Evolutionary conservation across 2,797 vertebrate species (phyloP).

Genomic region (Chaetophractus vellerosus): DNA sequence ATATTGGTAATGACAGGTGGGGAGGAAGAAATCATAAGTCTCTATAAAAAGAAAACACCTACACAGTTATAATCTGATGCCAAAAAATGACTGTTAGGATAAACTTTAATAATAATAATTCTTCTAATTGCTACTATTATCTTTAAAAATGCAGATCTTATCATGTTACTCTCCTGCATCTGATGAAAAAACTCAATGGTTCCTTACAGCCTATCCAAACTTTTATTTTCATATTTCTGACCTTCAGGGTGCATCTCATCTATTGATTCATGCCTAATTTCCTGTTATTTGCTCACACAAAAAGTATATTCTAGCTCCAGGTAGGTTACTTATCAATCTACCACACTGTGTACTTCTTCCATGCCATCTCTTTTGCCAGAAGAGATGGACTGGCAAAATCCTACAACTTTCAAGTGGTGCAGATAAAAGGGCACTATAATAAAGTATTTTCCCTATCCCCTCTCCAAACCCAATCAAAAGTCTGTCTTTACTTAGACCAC

Average conservation of each 20-base stretch:
- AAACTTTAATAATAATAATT: conserved; percentile 29
- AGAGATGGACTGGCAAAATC: background rate
- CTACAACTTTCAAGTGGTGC: background rate
- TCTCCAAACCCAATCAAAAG: conserved; percentile 4
- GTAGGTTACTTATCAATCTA: background rate
- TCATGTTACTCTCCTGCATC: background rate
- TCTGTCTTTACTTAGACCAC: conserved; percentile 4
- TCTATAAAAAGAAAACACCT: background rate
- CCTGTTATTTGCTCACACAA: background rate
- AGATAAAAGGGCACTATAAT: background rate
- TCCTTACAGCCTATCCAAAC: background rate
- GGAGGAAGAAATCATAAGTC: conserved; percentile 48
- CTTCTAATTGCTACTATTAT: background rate
- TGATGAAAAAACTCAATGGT: conserved; percentile 1
- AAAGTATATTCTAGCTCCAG: background rate
- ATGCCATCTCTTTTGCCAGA: background rate
- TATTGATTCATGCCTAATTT: background rate
- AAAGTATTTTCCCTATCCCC: background rate
- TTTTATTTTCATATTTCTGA: conserved; percentile 29
- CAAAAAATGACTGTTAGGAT: conserved; percentile 41
- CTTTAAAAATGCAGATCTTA: conserved; percentile 45
- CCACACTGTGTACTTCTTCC: background rate
- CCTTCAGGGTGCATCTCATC: background rate
- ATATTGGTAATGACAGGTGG: conserved; percentile 31
- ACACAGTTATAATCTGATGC: background rate